Base-by-base conservation (phyloP, 1,140 invertebrate genomes). In the Drosophila setifemur region DNA sequence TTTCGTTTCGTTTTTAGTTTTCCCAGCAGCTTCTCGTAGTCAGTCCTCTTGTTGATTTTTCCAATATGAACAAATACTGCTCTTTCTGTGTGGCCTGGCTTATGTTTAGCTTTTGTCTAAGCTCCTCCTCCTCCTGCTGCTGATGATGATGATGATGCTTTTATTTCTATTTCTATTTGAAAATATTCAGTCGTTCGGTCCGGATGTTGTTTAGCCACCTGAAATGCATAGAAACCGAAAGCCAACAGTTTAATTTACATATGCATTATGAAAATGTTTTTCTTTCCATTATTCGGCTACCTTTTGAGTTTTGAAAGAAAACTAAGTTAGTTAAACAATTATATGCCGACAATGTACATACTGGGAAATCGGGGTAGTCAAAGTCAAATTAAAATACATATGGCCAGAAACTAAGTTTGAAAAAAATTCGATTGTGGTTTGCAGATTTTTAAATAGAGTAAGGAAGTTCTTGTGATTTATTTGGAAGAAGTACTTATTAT, bases 171-270 rank as follows among this genome's bases (percentile, higher is more conserved):
- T 48, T 43, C 12, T 72, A 55, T 33, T 73, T 63, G 11, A 1
- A 42, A 49, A 45, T 28, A 40, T 39, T 37, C 35, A 53, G 55
- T 45, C 28, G 28, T 48, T 48, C 28, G 28, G 42, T 48, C 45
- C 33, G 42, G 63, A 60, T 47, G 40, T 49, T 53, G 44, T 6
- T 40, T 44, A 44, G 47, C 68, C 49, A 77, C 73, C 73, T 77
- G 73, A 48, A 64, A 64, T 37, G 26, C 16, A 72, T 23, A 21
- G 37, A 47, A 53, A 39, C 31, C 33, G 55, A 76, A 75, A 70
- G 31, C 50, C 37, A 42, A 26, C 44, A 53, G 35, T 64, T 72
- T 76, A 63, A 61, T 70, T 76, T 70, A 48, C 61, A 63, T 54
- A 57, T 70, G 35, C 40, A 64, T 57, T 57, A 35, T 44, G 28